Conservation (phyloP, 2,113 vertebrate species). For the Halcyon senegalensis region DNA sequence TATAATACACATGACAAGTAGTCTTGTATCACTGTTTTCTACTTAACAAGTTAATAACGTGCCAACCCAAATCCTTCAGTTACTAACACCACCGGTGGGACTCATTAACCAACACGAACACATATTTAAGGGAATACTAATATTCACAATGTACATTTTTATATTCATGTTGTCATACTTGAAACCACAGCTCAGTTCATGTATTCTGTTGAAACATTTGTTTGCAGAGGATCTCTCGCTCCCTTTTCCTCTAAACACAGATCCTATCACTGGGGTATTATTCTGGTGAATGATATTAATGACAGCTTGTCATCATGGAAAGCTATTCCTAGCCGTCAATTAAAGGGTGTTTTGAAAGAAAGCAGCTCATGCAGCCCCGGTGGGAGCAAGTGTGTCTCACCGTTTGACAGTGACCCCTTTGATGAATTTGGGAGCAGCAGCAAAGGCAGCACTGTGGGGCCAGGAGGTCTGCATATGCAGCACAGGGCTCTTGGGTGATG, state of each 20-base stretch:
- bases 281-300: constrained; percentile 59
- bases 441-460: not conserved
- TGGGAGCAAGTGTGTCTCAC: constrained; percentile 21
- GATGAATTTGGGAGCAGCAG: constrained; percentile 47
- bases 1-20: constrained; percentile 59
- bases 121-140: constrained; percentile 73
- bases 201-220: constrained; percentile 51
- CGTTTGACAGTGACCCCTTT: constrained; percentile 56
- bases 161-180: constrained; percentile 68
- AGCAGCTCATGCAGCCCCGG: not conserved
- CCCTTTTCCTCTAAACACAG: constrained; percentile 17
- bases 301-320: constrained; percentile 61
- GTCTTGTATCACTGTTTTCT: constrained; percentile 67
- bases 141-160: constrained; percentile 69
- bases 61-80: constrained; percentile 71
- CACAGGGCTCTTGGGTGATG: not conserved
- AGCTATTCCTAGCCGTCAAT: constrained; percentile 56
- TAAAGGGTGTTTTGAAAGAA: constrained; percentile 59
- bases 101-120: constrained; percentile 69
- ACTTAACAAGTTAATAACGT: constrained; percentile 73
- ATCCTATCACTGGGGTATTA: not conserved
- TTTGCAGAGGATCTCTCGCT: constrained; percentile 57
- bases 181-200: constrained; percentile 45
- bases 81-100: constrained; percentile 66
- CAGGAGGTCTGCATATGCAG: not conserved